These are phyloP conservation scores for Polylopha cassiicola DNA, from an alignment of 2,888 invertebrate genomes.

Conservation along the genomic window DNA sequence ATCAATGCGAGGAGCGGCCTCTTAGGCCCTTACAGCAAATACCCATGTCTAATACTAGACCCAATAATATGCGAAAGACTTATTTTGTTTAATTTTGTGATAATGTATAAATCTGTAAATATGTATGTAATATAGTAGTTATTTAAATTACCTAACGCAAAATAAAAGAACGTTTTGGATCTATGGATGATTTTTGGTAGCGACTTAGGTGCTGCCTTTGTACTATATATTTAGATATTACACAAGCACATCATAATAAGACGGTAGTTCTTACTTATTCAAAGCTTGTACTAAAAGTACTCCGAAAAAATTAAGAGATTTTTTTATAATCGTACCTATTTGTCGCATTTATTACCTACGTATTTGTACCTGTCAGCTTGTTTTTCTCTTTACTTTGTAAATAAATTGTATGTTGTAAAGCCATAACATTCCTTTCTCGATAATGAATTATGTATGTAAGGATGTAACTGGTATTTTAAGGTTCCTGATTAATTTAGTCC, in stretches of 20 bases:
- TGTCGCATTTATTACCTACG: slow-evolving; percentile 24
- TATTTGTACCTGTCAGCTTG: slow-evolving; percentile 26
- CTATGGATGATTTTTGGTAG: slow-evolving; percentile 16
- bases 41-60: slow-evolving; percentile 67
- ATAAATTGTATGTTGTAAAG: slow-evolving; percentile 28
- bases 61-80: slow-evolving; percentile 67
- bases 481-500: slow-evolving; percentile 52
- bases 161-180: slow-evolving; percentile 18
- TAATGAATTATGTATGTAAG: slow-evolving; percentile 25
- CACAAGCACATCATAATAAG: slow-evolving; percentile 4
- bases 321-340: slow-evolving; percentile 19
- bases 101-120: slow-evolving; percentile 37
- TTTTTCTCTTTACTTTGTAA: slow-evolving; percentile 18
- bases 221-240: slow-evolving; percentile 9
- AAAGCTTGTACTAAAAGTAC: slow-evolving; percentile 19
- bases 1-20: slow-evolving; percentile 70
- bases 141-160: slow-evolving; percentile 10
- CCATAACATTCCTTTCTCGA: slow-evolving; percentile 51
- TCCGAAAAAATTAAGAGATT: slow-evolving; percentile 7
- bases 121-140: slow-evolving; percentile 21
- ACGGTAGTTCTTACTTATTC: slow-evolving; percentile 10
- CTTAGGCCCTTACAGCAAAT: slow-evolving; percentile 70
- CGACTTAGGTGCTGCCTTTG: slow-evolving; percentile 17
- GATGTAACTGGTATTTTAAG: slow-evolving; percentile 48
- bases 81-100: slow-evolving; percentile 66